Conservation (phyloP, 2,888 invertebrate species). For the Dynastes maya region DNA sequence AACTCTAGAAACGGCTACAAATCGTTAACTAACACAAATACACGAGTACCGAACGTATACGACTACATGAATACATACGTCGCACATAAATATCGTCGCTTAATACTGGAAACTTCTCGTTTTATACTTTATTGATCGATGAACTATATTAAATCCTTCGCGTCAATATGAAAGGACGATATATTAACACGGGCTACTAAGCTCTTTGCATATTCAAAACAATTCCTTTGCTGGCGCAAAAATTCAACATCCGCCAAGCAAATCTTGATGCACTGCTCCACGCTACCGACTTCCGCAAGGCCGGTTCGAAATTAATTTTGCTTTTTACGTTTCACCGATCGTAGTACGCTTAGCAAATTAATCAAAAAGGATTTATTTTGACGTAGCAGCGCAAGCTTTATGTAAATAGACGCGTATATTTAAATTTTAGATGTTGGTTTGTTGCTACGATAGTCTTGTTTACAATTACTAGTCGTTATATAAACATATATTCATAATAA, state of each 20-base stretch:
- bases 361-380: conserved; percentile 21
- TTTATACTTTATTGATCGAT: conserved; percentile 20
- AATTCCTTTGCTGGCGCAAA: conserved; percentile 4
- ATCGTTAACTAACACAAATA: conserved; percentile 18
- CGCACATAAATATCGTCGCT: background rate
- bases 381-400: background rate
- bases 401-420: conserved; percentile 1
- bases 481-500: too few relatives aligned
- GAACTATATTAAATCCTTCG: conserved; percentile 14
- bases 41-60: background rate
- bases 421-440: conserved; percentile 18
- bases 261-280: conserved; percentile 23
- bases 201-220: conserved; percentile 37
- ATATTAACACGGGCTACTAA: conserved; percentile 35
- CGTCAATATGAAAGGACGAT: conserved; percentile 33
- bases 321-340: conserved; percentile 1
- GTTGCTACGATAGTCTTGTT: background rate
- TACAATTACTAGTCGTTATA: background rate
- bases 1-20: conserved; percentile 22
- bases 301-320: background rate
- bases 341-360: background rate
- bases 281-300: conserved; percentile 18
- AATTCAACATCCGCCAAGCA: background rate
- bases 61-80: background rate
- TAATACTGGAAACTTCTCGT: conserved; percentile 14